Conservation (phyloP, 2,113 vertebrate species). For the Ornithorhynchus anatinus region DNA sequence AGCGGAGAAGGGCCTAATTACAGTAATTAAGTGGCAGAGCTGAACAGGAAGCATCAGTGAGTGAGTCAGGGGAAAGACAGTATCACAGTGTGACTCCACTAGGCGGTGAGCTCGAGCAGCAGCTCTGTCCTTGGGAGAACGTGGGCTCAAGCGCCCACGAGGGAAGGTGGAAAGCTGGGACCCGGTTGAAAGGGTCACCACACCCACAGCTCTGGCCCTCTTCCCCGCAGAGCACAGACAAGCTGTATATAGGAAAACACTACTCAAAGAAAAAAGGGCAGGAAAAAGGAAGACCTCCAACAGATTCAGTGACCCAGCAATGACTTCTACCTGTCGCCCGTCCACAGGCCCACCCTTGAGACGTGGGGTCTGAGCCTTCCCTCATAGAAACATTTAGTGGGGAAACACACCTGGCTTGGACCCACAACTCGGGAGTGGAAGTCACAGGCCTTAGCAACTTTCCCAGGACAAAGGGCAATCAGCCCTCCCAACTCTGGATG, state of each 20-base stretch:
- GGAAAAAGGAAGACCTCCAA: too few relatives aligned
- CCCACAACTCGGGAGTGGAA: background rate
- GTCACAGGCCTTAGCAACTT: background rate
- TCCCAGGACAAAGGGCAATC: background rate
- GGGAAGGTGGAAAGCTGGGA: background rate
- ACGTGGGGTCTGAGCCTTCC: too few relatives aligned
- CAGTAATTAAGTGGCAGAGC: slow-evolving; percentile 41
- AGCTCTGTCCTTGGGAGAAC: background rate
- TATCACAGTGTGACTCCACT: background rate
- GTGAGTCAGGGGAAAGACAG: slow-evolving; percentile 40
- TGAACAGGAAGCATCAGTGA: slow-evolving; percentile 6
- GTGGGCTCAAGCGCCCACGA: too few relatives aligned
- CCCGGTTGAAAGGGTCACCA: background rate
- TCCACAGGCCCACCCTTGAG: too few relatives aligned
- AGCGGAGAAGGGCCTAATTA: slow-evolving; percentile 31
- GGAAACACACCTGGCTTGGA: too few relatives aligned
- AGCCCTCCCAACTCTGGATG: too few relatives aligned
- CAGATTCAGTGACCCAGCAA: too few relatives aligned
- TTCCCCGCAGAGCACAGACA: background rate
- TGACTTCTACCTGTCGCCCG: too few relatives aligned
- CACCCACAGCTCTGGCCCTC: background rate
- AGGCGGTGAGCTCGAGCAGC: background rate
- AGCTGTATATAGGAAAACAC: background rate
- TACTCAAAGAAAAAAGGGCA: too few relatives aligned
- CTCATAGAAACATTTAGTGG: too few relatives aligned